Percentiles rank a stretch among this genome's conserved stretches.
Evolutionary conservation across 2,113 vertebrate species (phyloP).

Genomic region (Sturnira hondurensis): DNA sequence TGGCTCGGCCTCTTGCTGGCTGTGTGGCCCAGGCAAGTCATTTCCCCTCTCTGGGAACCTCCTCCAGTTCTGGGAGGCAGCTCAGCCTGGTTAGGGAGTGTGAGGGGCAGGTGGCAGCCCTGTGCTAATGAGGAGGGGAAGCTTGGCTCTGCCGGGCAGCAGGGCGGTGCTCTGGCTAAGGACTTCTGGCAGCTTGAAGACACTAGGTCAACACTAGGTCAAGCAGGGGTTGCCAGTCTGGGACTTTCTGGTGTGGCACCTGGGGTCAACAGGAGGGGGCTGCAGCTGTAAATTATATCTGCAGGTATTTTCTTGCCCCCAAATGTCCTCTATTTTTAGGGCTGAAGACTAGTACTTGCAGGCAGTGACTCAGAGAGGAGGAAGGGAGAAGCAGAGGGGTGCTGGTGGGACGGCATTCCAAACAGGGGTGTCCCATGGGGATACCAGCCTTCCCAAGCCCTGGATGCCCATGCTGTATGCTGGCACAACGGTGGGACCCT

Average conservation of each 20-base stretch:
- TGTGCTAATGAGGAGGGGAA: neutral
- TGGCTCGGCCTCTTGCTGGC: neutral
- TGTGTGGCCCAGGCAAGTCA: neutral
- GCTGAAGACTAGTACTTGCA: neutral
- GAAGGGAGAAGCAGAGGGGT: neutral
- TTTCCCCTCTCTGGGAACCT: slow-evolving; percentile 22
- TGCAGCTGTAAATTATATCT: neutral
- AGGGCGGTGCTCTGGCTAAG: neutral
- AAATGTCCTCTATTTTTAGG: slow-evolving; percentile 46
- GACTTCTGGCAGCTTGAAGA: neutral
- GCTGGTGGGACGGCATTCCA: neutral
- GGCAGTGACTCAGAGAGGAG: slow-evolving; percentile 32
- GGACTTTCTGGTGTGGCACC: neutral
- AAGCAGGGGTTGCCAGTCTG: neutral
- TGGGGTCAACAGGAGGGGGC: neutral
- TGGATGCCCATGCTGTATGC: rapidly evolving
- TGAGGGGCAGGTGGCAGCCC: slow-evolving; percentile 1
- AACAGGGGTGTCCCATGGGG: neutral
- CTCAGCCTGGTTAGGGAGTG: neutral
- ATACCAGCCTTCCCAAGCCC: neutral
- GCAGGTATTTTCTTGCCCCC: neutral
- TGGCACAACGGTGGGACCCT: neutral
- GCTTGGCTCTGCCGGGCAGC: neutral
- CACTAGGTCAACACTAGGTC: neutral
- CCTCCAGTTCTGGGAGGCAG: slow-evolving; percentile 6